A percentile compares a stretch with the other conserved stretches of the same genome.
phyloP scores from a whole-genome alignment of 1,140 invertebrate genomes.

The Bombus soroeensis region DNA sequence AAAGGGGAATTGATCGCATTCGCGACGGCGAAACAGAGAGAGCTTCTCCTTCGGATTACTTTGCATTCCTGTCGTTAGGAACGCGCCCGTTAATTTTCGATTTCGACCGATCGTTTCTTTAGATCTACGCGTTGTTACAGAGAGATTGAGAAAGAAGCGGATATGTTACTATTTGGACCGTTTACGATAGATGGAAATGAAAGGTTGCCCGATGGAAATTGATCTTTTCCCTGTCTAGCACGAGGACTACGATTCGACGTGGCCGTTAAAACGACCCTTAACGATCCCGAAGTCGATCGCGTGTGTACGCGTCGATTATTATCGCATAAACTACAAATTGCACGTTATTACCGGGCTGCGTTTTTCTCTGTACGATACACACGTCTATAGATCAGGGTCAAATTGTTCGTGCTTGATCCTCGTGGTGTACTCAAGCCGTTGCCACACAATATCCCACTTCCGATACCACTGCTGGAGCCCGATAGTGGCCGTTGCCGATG shows the following conservation, averaged over 20 bases:
- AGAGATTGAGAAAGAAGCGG: no score
- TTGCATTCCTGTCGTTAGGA: conserved; percentile 33
- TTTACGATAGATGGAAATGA: neutral
- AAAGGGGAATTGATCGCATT: conserved; percentile 52
- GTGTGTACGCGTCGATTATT: conserved; percentile 27
- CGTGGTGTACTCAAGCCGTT: neutral
- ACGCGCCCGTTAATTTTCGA: conserved; percentile 28
- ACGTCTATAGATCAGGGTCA: neutral
- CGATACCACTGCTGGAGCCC: conserved; percentile 11
- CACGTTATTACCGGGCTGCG: conserved; percentile 23
- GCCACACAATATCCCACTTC: conserved; percentile 28
- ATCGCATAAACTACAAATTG: conserved; percentile 44
- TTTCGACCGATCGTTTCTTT: neutral
- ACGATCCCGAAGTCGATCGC: conserved; percentile 36
- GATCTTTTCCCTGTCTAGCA: neutral
- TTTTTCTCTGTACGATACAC: conserved; percentile 10
- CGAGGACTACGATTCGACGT: neutral
- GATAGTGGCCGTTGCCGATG: neutral
- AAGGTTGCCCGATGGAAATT: neutral
- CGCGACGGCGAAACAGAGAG: conserved; percentile 42
- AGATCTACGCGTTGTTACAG: neutral
- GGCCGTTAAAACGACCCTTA: conserved; percentile 19
- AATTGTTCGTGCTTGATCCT: conserved; percentile 34
- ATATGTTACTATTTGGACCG: neutral
- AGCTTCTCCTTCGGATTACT: conserved; percentile 30